Conservation (phyloP, 37 sponge, comb jelly and placozoan genomes). For the Beroe forskalii region DNA sequence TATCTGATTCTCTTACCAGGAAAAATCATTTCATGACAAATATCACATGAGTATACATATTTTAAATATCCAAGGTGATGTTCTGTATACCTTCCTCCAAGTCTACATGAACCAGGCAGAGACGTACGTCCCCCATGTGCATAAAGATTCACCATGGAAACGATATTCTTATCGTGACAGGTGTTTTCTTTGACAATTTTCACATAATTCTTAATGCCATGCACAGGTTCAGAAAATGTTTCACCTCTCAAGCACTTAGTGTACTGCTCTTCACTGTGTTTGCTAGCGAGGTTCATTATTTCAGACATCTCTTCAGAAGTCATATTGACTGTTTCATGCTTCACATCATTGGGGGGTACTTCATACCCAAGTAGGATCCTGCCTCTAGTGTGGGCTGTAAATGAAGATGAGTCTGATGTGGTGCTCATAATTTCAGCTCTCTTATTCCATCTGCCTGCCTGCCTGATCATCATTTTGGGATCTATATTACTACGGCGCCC, state of each 20-base stretch:
- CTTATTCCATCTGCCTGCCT: neutral
- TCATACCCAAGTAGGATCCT: neutral
- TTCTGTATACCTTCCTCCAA: neutral
- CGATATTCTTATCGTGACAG: neutral
- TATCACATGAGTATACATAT: neutral
- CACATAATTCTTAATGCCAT: neutral
- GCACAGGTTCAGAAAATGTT: neutral
- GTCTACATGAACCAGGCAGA: neutral
- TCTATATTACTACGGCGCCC: neutral
- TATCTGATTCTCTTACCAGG: neutral
- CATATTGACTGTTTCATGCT: neutral
- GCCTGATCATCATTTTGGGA: neutral
- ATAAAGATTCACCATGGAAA: neutral
- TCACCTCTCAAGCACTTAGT: neutral
- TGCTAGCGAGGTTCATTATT: neutral
- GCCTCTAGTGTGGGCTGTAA: neutral
- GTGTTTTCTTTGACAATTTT: neutral
- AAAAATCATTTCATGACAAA: neutral
- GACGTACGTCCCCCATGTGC: neutral
- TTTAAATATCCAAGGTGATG: neutral
- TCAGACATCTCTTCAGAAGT: neutral
- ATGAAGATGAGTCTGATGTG: neutral
- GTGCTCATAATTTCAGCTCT: neutral
- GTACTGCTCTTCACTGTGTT: neutral
- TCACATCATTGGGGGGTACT: neutral